phyloP scores from a whole-genome alignment of 2,113 vertebrate genomes.

The Perognathus longimembris region DNA sequence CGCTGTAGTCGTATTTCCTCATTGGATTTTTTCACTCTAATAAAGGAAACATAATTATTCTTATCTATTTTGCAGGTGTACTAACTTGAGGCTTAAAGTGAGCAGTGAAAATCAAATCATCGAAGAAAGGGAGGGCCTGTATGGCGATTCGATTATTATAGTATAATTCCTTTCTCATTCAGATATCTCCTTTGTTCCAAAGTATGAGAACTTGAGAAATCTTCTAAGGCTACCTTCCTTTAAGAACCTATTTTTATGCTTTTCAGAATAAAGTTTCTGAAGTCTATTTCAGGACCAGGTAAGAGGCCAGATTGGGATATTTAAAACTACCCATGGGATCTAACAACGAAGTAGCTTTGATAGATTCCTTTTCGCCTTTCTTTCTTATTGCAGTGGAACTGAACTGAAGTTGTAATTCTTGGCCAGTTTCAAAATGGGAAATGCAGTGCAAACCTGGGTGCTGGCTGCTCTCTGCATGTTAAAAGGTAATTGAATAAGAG shows the following conservation, averaged over 20 bases:
- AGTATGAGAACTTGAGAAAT: neutral
- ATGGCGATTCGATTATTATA: neutral
- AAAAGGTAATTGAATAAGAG: slow-evolving; percentile 95
- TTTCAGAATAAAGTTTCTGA: slow-evolving; percentile 46
- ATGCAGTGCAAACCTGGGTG: slow-evolving; percentile 88
- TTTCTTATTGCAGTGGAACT: slow-evolving; percentile 76
- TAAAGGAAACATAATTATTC: neutral
- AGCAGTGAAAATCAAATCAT: neutral
- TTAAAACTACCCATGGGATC: slow-evolving; percentile 77
- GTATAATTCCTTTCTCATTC: neutral
- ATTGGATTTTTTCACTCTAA: neutral
- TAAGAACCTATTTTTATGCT: slow-evolving; percentile 1
- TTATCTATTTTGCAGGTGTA: neutral
- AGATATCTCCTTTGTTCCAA: neutral
- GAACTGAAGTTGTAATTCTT: slow-evolving; percentile 85
- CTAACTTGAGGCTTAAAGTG: neutral
- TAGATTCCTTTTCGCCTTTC: slow-evolving; percentile 80
- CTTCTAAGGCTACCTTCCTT: neutral
- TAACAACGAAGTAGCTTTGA: slow-evolving; percentile 73
- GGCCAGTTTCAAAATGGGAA: slow-evolving; percentile 85
- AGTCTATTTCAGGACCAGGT: neutral
- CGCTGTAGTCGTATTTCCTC: neutral
- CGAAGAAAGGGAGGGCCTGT: neutral
- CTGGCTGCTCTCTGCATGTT: slow-evolving; percentile 85
- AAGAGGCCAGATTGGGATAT: slow-evolving; percentile 36